Percentiles rank a stretch among this genome's conserved stretches.
These are phyloP conservation scores for Rousettus madagascariensis DNA, from an alignment of 2,797 vertebrate species.

Conservation along the genomic window DNA sequence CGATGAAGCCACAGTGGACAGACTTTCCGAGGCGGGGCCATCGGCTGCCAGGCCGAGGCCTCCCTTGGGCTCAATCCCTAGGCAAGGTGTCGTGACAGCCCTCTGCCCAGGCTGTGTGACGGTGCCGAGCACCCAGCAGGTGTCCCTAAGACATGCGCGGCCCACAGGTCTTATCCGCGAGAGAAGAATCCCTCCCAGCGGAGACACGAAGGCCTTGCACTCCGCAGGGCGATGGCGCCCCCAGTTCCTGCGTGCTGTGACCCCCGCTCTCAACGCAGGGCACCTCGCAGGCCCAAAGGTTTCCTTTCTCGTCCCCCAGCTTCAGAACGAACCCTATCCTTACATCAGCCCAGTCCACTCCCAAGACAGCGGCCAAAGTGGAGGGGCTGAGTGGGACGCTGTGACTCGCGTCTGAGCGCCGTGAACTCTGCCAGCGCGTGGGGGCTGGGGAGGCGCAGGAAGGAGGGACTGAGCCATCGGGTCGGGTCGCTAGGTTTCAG, in stretches of 20 bases:
- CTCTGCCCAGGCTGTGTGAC: rapidly evolving
- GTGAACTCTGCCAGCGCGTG: too few relatives aligned
- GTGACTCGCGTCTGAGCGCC: too few relatives aligned
- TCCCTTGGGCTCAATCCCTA: rapidly evolving
- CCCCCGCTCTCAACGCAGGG: rapidly evolving
- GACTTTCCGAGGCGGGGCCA: rapidly evolving
- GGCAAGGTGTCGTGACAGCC: background rate
- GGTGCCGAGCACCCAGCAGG: rapidly evolving
- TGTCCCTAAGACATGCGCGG: background rate
- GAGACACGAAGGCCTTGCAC: background rate
- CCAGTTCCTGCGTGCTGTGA: rapidly evolving
- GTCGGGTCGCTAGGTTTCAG: background rate
- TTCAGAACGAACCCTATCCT: background rate
- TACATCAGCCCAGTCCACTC: background rate
- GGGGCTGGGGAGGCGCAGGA: background rate
- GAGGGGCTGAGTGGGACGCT: too few relatives aligned
- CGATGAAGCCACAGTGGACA: background rate
- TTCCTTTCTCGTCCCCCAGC: background rate
- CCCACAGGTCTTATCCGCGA: rapidly evolving
- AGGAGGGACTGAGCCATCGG: background rate
- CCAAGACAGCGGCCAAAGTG: background rate
- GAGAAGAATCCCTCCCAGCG: background rate
- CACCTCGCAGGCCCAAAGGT: too few relatives aligned
- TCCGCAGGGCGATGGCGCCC: rapidly evolving
- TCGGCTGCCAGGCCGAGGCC: rapidly evolving